phyloP scores from a whole-genome alignment of 2,797 vertebrate genomes.

The Acrossocheilus wenchowensis region DNA sequence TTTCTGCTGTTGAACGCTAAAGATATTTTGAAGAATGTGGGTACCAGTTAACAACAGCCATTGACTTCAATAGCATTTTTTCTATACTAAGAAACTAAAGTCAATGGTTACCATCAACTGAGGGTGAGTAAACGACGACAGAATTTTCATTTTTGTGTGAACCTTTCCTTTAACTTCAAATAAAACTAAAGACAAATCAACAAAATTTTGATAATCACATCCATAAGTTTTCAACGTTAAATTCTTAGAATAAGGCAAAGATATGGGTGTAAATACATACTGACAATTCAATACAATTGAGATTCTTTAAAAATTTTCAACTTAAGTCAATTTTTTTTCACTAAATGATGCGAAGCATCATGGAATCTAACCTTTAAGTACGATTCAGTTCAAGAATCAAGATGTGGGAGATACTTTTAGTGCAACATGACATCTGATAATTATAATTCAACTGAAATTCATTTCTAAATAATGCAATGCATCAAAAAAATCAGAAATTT shows the following conservation, averaged over 20 bases:
- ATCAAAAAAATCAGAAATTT: background rate
- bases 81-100: background rate
- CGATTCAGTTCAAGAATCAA: background rate
- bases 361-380: background rate
- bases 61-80: background rate
- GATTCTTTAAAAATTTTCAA: background rate
- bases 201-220: no score
- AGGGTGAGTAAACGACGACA: no score
- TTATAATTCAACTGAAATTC: no score
- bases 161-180: background rate
- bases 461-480: background rate
- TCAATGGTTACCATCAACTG: background rate
- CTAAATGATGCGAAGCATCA: background rate
- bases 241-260: no score
- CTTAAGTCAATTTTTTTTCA: background rate
- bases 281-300: background rate
- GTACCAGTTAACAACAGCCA: background rate
- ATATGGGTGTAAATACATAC: background rate
- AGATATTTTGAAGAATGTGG: background rate
- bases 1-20: background rate
- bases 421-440: background rate
- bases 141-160: background rate
- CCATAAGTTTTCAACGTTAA: background rate
- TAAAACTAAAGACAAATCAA: no score
- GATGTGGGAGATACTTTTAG: background rate